Evolutionary conservation across 1,140 invertebrate species (phyloP), one percentile per base, ranked within the genome.

Genomic region (Heliconius hewitsoni): DNA sequence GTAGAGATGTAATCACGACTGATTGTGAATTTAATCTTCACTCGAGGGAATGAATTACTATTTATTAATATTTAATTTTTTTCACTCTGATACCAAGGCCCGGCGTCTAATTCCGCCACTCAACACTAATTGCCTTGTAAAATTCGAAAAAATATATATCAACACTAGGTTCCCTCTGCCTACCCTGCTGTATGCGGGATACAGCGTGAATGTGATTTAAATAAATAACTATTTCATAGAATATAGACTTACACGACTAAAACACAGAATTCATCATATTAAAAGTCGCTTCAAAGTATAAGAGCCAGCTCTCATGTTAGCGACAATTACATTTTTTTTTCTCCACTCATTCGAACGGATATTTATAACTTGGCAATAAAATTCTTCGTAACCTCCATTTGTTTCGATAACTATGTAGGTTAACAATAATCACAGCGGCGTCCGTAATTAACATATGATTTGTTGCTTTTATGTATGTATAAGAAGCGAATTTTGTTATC

Each of bases 401-500:
- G 27, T 76, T 57, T 30, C 74, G 77, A 81, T 81, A 83, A 78
- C 46, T 78, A 83, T 79, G 30, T 81, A 81, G 80, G 80, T 83
- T 83, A 83, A 82, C 57, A 74, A 80, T 74, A 78, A 78, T 81
- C 72, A 71, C n/a, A 60, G 42, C 39, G 78, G 57, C 66, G n/a
- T 79, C 75, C 55, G 76, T 82, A 81, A 85, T 83, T 83, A 81
- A 82, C 79, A 75, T 70, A 77, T 76, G 57, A 76, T 83, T 80
- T 71, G 76, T 77, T 73, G 42, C 60, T 30, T 66, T 79, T 76
- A 42, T 74, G 3, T 46, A 46, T 42, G 73, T 81, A 79, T 76
- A 82, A 81, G 74, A 82, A 85, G 86, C 83, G 80, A 86, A 84
- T 86, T 76, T 77, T 57, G 74, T 85, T 87, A 87, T 87, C 86